Base-by-base conservation (phyloP, 2,113 vertebrate genomes). In the Apteryx owenii region DNA sequence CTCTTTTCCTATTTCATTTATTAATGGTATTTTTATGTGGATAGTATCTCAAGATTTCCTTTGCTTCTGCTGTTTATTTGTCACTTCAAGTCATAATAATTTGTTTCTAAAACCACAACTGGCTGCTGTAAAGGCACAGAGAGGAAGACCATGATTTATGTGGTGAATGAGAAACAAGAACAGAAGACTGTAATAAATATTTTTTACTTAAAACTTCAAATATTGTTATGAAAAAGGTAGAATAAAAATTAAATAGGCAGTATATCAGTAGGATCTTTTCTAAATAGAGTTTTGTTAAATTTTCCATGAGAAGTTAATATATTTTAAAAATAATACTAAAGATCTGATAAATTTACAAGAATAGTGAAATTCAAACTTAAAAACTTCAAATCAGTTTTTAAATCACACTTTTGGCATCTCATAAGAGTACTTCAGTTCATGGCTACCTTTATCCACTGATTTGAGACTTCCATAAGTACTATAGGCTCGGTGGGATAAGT, bases 21-120 rank as follows among this genome's bases (percentile, higher is more conserved):
- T 92, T 96, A 79, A 84, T 95, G 77, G 40, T 23, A 89, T 85
- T 96, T 94, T 91, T 71, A 92, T 92, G 72, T 90, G 92, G 46
- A 26, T 46, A 76, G 46, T 65, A 82, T 90, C 93, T 95, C 71
- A 65, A 68, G 81, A 80, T 68, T 95, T 93, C 89, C 92, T 93
- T 92, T 89, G 60, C 88, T 89, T 91, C 91, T 97, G 77, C 82
- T 85, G 70, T 90, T 92, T 96, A 84, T 81, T 95, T 23, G 4
- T 95, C 95, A 82, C 84, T 96, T 75, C 76, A 91, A 95, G 76
- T 96, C 84, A 73, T 81, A 88, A 86, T 91, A 87, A 89, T 89
- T 90, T 96, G 85, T 93, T 96, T 95, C 88, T 95, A 54, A 96
- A 97, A 94, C 80, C 88, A 88, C 87, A 95, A 73, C 81, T 93